These are phyloP conservation scores for Eustalomyia histrio DNA, from an alignment of 2,888 invertebrate genomes.

Conservation along the genomic window DNA sequence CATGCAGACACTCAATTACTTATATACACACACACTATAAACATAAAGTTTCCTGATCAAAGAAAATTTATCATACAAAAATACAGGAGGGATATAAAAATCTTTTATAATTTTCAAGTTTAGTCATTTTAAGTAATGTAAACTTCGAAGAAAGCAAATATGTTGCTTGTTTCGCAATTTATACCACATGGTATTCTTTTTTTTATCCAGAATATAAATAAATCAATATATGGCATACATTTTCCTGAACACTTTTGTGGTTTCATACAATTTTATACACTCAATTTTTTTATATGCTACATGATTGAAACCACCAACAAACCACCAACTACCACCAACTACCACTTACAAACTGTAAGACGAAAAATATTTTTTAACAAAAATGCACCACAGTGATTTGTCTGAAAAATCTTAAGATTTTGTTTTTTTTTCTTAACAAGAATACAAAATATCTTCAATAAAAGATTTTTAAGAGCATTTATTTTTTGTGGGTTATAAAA, in stretches of 20 bases:
- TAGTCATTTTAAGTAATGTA: too few species aligned
- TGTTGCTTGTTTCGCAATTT: not conserved
- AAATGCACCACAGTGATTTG: constrained; percentile 44
- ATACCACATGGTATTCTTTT: not conserved
- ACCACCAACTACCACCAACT: not conserved
- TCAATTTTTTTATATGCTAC: not conserved
- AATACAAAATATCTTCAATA: constrained; percentile 3
- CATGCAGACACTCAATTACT: not conserved
- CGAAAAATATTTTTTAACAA: constrained; percentile 15
- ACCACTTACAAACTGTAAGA: constrained; percentile 8
- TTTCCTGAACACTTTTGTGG: constrained; percentile 9
- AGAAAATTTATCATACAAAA: too few species aligned
- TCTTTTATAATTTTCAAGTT: too few species aligned
- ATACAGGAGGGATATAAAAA: too few species aligned
- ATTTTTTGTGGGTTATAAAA: constrained; percentile 9
- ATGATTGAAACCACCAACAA: not conserved
- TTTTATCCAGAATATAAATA: not conserved
- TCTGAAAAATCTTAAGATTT: not conserved
- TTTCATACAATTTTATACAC: too few species aligned
- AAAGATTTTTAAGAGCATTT: not conserved
- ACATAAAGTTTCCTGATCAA: too few species aligned
- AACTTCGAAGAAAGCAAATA: too few species aligned
- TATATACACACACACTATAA: not conserved
- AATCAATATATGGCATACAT: constrained; percentile 37
- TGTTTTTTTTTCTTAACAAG: not conserved